A percentile compares a stretch with the other conserved stretches of the same genome.
phyloP scores from a whole-genome alignment of 2,113 vertebrate species.

The Sialia sialis region DNA sequence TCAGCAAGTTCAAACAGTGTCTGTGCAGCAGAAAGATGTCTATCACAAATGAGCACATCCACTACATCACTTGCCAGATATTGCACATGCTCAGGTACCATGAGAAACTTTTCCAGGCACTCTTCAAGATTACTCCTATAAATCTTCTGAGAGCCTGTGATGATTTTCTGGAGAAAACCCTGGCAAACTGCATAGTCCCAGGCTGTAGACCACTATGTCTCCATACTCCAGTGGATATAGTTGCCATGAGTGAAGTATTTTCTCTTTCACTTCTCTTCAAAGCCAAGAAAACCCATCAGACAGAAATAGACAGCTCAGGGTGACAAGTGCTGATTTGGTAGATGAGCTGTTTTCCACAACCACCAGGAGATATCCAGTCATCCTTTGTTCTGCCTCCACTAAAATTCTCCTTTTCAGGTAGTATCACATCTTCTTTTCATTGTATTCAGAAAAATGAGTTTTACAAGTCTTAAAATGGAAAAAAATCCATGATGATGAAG shows the following conservation, averaged over 20 bases:
- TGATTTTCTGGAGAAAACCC: not conserved
- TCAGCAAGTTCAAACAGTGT: conserved; percentile 43
- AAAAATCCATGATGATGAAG: not conserved
- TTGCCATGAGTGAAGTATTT: not conserved
- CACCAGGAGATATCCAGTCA: not conserved
- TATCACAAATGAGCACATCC: conserved; percentile 26
- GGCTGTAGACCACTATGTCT: not conserved
- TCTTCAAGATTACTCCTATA: not conserved
- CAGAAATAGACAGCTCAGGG: not conserved
- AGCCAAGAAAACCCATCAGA: not conserved
- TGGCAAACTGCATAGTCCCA: not conserved
- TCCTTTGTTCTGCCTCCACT: not conserved
- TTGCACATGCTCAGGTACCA: not conserved
- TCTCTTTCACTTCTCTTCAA: not conserved
- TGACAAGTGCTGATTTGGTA: not conserved
- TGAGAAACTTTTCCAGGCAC: not conserved
- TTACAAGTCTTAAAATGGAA: not conserved
- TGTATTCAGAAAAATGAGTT: not conserved
- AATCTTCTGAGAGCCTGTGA: not conserved
- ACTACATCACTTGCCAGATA: not conserved
- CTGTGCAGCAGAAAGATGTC: conserved; percentile 39
- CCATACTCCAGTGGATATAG: not conserved
- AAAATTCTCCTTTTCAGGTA: not conserved
- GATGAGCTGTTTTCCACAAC: not conserved
- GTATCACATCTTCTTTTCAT: not conserved